Base-by-base conservation (phyloP, 2,797 vertebrate genomes). In the Micropoecilia bifurca region DNA sequence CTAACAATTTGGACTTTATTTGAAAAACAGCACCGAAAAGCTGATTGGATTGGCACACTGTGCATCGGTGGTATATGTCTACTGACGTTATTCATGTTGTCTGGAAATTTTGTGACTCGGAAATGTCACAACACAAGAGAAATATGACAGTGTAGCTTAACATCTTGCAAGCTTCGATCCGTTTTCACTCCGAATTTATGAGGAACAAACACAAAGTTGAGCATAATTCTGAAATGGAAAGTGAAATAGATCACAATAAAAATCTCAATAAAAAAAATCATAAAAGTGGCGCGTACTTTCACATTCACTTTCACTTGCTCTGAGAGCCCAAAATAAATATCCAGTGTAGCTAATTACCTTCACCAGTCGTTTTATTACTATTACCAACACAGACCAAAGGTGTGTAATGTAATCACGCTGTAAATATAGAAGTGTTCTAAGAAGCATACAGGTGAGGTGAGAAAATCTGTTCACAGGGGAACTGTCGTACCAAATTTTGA, bases 1-100 rank as follows among this genome's bases (percentile, higher is more conserved):
- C 80, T 57, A 45, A 74, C 80, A 81, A 77, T 91, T 91, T 83
- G 59, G 85, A 77, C 80, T 84, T 77, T 77, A 86, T 90, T 83
- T 53, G 48, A 79, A 89, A 83, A 91, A 89, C 82, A 87, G 71
- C 57, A 71, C 55, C 81, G 73, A 84, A 79, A 89, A 78, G 71
- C 59, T 77, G 47, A 86, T 80, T 84, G 87, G 88, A 88, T 86
- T 88, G 86, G 82, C 79, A 76, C 36, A 53, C 78, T 16, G 59
- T 84, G 46, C 77, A 55, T 78, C 73, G 73, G 82, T 77, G 57
- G n/a, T 78, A 25, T 13, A 68, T 59, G 59, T 78, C 47, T 72
- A 41, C 78, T 28, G 77, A 85, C 50, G 75, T 75, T 47, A 74
- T 86, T 82, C 33, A 66, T 48, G 69, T 80, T 82, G 73, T 80